A percentile compares a stretch with the other conserved stretches of the same genome.
These are phyloP conservation scores for Drosophila dives DNA, from an alignment of 2,888 invertebrate genomes.

Conservation along the genomic window DNA sequence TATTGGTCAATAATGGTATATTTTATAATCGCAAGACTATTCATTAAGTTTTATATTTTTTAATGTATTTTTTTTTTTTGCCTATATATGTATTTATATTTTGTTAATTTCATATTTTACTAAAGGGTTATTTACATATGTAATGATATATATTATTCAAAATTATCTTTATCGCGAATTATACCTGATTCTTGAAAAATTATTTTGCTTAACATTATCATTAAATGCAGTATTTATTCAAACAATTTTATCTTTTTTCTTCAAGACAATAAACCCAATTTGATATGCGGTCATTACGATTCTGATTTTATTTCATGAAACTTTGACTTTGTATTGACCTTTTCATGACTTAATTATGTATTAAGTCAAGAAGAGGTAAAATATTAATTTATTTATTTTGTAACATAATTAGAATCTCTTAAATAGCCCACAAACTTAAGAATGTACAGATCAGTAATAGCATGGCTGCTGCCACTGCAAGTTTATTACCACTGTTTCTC, in stretches of 20 bases:
- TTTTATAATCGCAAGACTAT: neutral
- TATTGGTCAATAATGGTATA: neutral
- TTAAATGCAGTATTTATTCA: neutral
- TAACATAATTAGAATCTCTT: neutral
- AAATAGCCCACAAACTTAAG: conserved; percentile 5
- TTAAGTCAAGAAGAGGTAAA: neutral
- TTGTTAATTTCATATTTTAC: neutral
- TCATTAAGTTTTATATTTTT: neutral
- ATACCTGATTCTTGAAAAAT: neutral
- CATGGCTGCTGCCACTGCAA: conserved; percentile 8
- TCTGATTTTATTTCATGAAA: neutral
- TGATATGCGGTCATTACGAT: neutral
- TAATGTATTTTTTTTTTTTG: neutral
- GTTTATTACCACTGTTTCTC: conserved; percentile 43
- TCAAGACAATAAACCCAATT: neutral
- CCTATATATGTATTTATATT: neutral
- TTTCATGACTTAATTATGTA: neutral
- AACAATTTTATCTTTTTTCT: neutral
- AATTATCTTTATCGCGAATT: neutral
- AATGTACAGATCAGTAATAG: neutral
- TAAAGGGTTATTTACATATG: neutral
- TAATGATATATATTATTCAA: neutral
- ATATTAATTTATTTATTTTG: neutral
- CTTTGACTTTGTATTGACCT: neutral
- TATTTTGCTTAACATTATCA: neutral